Base-by-base conservation (phyloP, 2,888 invertebrate species). In the Aleiodes leptofemur region DNA sequence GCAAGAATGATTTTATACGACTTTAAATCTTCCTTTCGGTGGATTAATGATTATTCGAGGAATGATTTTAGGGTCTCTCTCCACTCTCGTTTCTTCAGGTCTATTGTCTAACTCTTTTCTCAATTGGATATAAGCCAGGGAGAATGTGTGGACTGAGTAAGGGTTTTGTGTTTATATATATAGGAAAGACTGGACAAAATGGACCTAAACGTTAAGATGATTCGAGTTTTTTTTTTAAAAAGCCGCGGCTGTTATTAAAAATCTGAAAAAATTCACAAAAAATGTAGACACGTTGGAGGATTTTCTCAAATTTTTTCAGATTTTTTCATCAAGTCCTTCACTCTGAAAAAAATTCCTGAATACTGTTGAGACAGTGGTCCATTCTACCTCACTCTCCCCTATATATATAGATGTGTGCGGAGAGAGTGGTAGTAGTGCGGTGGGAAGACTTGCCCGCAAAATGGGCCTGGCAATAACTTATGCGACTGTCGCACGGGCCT, bases 401-500 rank as follows among this genome's bases (percentile, higher is more conserved):
- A 2, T 23, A 23, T 23, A 23, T 61, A 16, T 14, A 61, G 43
- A 59, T 38, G n/a, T 38, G 61, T n/a, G 38, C 11, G 31, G 8
- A 4, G 34, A 59, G 29, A 43, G 14, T 56, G 16, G 14, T 50
- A 14, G 51, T 23, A 50, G 50, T 38, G 59, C 48, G 13, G 61
- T 51, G 69, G 66, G 57, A 61, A 61, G 61, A 77, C 72, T 72
- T 68, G 74, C 77, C 69, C 77, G 72, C 72, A 51, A 69, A 76
- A 51, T 69, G 74, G 74, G 74, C 77, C 79, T 70, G 64, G 78
- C 83, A 78, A 83, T 83, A 83, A 83, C 81, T 83, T 83, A 83
- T 78, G 81, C 77, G 78, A 82, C 82, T 81, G 82, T 82, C 82
- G 83, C 81, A 43, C 43, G 80, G 79, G 79, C 80, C 82, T 82